Conservation (phyloP, 2,888 invertebrate genomes). For the Drosophila demipolita region DNA sequence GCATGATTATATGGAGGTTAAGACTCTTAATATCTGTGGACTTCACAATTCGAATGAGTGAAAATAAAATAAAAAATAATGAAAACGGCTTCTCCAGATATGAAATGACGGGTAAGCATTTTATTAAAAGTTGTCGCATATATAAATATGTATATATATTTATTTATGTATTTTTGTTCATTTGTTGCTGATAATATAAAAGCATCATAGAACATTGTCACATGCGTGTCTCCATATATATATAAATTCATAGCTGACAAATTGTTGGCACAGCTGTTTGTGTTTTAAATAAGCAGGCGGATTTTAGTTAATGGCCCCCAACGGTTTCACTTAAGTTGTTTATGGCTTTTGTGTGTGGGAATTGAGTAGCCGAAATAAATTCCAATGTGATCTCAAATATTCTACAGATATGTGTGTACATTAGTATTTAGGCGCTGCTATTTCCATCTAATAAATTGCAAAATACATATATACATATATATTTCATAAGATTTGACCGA, state of each 20-base stretch:
- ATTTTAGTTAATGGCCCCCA: slow-evolving; percentile 79
- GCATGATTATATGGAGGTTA: slow-evolving; percentile 59
- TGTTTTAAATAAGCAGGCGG: slow-evolving; percentile 76
- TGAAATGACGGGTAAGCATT: slow-evolving; percentile 11
- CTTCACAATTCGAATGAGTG: slow-evolving; percentile 29
- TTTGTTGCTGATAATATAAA: slow-evolving; percentile 33
- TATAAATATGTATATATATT: slow-evolving; percentile 1
- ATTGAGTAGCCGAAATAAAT: slow-evolving; percentile 37
- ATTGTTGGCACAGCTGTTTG: slow-evolving; percentile 78
- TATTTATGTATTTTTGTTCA: slow-evolving; percentile 22
- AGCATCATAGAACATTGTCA: slow-evolving; percentile 29
- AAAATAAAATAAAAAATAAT: slow-evolving; percentile 24
- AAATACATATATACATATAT: slow-evolving; percentile 9
- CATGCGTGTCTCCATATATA: slow-evolving; percentile 37
- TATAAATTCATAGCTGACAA: slow-evolving; percentile 65
- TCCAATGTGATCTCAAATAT: slow-evolving; percentile 47
- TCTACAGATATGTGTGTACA: slow-evolving; percentile 7
- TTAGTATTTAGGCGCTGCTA: slow-evolving; percentile 6
- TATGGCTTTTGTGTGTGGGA: slow-evolving; percentile 68
- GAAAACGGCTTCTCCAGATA: slow-evolving; percentile 28
- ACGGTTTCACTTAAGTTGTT: slow-evolving; percentile 81
- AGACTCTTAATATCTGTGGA: slow-evolving; percentile 47
- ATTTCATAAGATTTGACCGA: slow-evolving; percentile 36
- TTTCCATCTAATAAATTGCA: slow-evolving; percentile 40
- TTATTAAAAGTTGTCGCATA: neutral